Evolutionary conservation across 92 coral and sea anemone species (phyloP).

Genomic region (Pocillopora grandis): DNA sequence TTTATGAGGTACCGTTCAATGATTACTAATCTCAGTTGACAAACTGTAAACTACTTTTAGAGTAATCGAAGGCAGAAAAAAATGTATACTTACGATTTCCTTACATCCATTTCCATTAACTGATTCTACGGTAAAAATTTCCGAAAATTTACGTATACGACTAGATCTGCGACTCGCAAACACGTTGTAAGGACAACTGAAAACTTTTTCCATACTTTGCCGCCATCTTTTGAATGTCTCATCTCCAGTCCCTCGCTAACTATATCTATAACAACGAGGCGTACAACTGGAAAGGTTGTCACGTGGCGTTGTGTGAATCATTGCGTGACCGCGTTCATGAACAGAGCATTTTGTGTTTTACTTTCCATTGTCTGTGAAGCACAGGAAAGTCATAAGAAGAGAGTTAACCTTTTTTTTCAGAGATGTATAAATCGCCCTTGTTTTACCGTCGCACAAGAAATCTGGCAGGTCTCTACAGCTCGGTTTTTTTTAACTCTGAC

Average conservation of each 20-base stretch:
- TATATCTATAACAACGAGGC: constrained; percentile 3
- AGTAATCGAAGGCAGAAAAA: background rate
- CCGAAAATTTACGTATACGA: background rate
- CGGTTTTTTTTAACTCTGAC: too few species aligned
- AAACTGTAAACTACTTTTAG: too few species aligned
- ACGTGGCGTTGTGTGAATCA: background rate
- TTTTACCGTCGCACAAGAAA: too few species aligned
- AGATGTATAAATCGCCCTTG: too few species aligned
- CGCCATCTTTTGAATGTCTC: constrained; percentile 35
- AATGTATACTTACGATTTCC: constrained; percentile 36
- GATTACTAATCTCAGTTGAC: too few species aligned
- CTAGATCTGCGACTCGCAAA: background rate
- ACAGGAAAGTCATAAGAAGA: too few species aligned
- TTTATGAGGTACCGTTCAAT: too few species aligned
- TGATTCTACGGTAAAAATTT: background rate
- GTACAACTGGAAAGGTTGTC: background rate
- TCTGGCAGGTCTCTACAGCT: too few species aligned
- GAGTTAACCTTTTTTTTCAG: too few species aligned
- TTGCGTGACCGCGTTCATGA: too few species aligned
- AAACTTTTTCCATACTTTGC: background rate
- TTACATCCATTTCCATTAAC: background rate
- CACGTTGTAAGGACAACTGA: background rate
- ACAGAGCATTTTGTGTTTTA: too few species aligned
- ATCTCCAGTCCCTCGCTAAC: constrained; percentile 5
- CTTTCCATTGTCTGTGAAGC: too few species aligned